Evolutionary conservation across 2,113 vertebrate genomes (phyloP).

Genomic region (Myotis brandtii): DNA sequence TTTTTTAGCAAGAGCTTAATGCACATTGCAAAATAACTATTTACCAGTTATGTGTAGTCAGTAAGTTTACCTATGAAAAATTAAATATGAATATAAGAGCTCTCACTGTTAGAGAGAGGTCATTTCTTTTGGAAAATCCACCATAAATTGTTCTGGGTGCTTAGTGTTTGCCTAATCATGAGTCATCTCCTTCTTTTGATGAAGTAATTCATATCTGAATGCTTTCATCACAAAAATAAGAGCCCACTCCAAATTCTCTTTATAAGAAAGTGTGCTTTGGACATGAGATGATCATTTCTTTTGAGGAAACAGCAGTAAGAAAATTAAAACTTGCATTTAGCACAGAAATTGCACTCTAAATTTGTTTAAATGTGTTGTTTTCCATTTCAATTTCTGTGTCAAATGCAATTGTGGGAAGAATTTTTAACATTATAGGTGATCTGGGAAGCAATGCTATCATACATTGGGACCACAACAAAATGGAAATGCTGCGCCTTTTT

Average conservation of each 20-base stretch:
- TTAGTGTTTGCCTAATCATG: constrained; percentile 59
- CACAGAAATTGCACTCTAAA: constrained; percentile 51
- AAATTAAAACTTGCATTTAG: constrained; percentile 63
- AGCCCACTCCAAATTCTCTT: constrained; percentile 54
- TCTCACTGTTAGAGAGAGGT: not conserved
- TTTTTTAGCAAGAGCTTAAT: constrained; percentile 39
- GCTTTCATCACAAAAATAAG: constrained; percentile 69
- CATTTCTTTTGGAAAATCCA: constrained; percentile 55
- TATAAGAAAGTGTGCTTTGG: constrained; percentile 49
- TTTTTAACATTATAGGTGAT: constrained; percentile 51
- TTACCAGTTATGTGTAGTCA: constrained; percentile 5
- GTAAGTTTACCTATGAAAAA: constrained; percentile 55
- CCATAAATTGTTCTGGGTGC: not conserved
- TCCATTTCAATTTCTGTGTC: constrained; percentile 63
- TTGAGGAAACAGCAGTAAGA: constrained; percentile 60
- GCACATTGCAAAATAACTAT: constrained; percentile 47
- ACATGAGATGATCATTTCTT: constrained; percentile 56
- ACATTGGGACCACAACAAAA: not conserved
- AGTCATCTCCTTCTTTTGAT: constrained; percentile 62
- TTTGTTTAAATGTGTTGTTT: constrained; percentile 68
- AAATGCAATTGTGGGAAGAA: constrained; percentile 49
- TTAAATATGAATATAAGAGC: constrained; percentile 47
- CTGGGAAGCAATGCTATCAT: not conserved
- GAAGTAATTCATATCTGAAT: constrained; percentile 69
- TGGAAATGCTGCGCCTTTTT: not conserved